These are phyloP conservation scores for Diglossa cyanea DNA, from an alignment of 2,797 vertebrate species.

Conservation along the genomic window DNA sequence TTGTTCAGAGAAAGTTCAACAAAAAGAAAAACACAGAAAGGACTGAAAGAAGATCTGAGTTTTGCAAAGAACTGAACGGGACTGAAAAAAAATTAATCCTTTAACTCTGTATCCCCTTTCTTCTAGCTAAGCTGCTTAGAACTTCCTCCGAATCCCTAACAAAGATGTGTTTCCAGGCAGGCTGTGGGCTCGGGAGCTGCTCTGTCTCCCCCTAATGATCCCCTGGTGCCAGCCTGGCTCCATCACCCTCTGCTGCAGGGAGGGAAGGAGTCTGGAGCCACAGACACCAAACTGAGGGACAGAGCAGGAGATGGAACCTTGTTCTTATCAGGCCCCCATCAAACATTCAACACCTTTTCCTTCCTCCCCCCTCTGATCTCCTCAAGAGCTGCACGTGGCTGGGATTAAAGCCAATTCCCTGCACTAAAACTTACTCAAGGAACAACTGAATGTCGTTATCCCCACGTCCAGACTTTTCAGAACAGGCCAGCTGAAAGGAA, in stretches of 20 bases:
- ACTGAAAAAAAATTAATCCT: conserved; percentile 3
- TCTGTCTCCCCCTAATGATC: background rate
- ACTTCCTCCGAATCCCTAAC: conserved; percentile 1
- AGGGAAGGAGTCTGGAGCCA: background rate
- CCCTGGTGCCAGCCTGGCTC: background rate
- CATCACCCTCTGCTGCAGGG: background rate
- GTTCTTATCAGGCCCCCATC: background rate
- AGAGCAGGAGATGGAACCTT: background rate
- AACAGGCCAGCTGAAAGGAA: background rate
- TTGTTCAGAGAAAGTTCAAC: conserved; percentile 21
- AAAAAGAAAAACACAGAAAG: background rate
- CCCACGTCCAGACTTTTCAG: background rate
- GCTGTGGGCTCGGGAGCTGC: background rate
- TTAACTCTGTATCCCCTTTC: conserved; percentile 34
- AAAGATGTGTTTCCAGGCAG: conserved; percentile 5
- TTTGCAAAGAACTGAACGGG: background rate
- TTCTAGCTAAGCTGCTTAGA: conserved; percentile 55
- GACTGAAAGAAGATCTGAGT: background rate
- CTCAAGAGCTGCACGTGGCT: conserved; percentile 78
- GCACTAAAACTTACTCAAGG: conserved; percentile 68
- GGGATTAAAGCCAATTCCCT: conserved; percentile 82
- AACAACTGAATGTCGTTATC: background rate
- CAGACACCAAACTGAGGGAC: background rate
- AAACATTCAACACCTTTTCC: background rate
- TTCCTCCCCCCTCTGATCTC: background rate